Conservation (phyloP, 2,888 invertebrate species). For the Phengaris arion region DNA sequence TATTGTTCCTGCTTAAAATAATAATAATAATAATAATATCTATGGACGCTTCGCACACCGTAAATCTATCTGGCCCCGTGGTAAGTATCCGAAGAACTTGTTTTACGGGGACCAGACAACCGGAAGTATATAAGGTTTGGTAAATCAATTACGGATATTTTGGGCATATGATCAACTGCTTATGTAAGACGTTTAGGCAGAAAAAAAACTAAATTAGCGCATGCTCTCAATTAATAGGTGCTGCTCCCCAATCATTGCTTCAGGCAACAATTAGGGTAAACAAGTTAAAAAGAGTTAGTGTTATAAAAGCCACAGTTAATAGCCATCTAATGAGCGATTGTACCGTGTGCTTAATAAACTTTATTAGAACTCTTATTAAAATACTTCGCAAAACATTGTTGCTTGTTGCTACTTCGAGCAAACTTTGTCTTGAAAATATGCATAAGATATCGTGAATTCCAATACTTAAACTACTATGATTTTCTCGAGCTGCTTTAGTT, state of each 20-base stretch:
- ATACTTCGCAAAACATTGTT: conserved; percentile 4
- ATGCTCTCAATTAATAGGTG: conserved; percentile 19
- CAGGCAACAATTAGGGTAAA: conserved; percentile 13
- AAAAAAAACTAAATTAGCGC: neutral
- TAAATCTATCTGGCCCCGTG: too few species aligned
- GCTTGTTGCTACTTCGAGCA: neutral
- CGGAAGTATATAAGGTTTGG: too few species aligned
- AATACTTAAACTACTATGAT: conserved; percentile 21
- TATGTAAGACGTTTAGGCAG: too few species aligned
- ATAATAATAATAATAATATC: too few species aligned
- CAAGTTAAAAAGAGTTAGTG: neutral
- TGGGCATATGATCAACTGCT: too few species aligned
- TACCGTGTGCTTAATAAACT: neutral
- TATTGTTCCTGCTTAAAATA: too few species aligned
- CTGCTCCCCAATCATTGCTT: conserved; percentile 5
- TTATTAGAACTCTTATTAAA: conserved; percentile 24
- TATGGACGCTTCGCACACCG: too few species aligned
- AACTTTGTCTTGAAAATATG: conserved; percentile 16
- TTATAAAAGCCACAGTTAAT: neutral
- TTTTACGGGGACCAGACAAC: too few species aligned
- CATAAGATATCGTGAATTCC: conserved; percentile 21
- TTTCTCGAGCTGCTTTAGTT: neutral
- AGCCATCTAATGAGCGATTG: neutral
- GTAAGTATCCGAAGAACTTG: too few species aligned
- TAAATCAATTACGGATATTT: too few species aligned